Base-by-base conservation (phyloP, 2,888 invertebrate genomes). In the Athalia rosae region DNA sequence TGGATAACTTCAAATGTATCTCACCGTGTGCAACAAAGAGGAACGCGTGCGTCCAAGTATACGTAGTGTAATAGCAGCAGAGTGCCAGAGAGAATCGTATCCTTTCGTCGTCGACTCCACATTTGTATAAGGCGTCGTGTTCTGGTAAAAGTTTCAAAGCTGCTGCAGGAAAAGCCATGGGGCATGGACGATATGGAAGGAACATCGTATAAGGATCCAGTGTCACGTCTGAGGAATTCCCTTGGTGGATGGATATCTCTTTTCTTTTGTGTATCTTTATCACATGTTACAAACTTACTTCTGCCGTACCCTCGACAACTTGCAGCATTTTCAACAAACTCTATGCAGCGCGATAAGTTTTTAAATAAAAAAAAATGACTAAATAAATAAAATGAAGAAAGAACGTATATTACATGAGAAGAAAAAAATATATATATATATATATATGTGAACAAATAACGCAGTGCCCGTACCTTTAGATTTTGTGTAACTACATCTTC, bases 171-270 rank as follows among this genome's bases (percentile, higher is more conserved):
- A 56, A 71, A 11, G 45, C 58, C 56, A 50, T 8, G 8, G 71
- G 71, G 71, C 13, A 45, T 45, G 45, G 58, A 43, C 9, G 58
- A 71, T 71, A 58, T 45, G 50, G 58, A 28, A 28, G 28, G 28
- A 71, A 58, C 41, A 41, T 50, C 53, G 28, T 28, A n/a, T n/a
- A 50, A 71, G 58, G 45, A 58, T n/a, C 13, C 28, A 56, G 45
- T 71, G 13, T 71, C 69, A 71, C 69, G 45, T 71, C 41, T 56
- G 56, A 13, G 3, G 71, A 58, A 71, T 71, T 71, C 58, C 71
- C 58, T 45, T 11, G 58, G 58, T 43, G 69, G 43, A 53, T n/a
- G n/a, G n/a, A 13, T 43, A 71, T 58, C 13, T 56, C 71, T 8
- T 45, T 71, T 71, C 71, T 71, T 58, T 8, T 9, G 8, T 58